These are phyloP conservation scores for Galagoides demidoff DNA, from an alignment of 2,797 vertebrate genomes.

Conservation along the genomic window DNA sequence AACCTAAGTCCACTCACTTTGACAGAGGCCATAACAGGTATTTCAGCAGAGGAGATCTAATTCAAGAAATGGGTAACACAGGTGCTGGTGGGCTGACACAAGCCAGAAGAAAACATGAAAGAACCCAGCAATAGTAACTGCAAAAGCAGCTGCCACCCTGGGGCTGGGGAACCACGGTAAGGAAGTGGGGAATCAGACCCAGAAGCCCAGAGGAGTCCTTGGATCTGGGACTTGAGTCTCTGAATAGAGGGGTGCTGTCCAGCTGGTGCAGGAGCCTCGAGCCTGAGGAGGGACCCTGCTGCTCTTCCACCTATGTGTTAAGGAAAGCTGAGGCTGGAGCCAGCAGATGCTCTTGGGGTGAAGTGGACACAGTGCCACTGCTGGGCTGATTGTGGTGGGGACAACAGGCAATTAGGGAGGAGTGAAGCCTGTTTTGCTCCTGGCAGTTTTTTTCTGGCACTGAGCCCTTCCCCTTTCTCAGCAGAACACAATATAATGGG, in stretches of 20 bases:
- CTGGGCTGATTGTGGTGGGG: rapidly evolving
- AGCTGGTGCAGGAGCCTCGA: background rate
- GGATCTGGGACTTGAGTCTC: background rate
- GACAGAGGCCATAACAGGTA: no score
- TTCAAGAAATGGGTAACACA: background rate
- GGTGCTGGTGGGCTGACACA: background rate
- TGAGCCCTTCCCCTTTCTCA: background rate
- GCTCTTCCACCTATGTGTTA: background rate
- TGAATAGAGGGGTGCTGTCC: no score
- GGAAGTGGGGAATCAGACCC: rapidly evolving
- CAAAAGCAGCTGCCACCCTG: background rate
- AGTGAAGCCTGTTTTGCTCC: background rate
- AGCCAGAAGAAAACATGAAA: background rate
- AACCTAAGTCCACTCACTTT: rapidly evolving
- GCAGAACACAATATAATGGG: background rate
- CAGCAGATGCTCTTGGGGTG: background rate
- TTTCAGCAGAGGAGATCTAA: background rate
- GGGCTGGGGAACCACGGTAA: background rate
- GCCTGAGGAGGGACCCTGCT: background rate
- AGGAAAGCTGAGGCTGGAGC: no score
- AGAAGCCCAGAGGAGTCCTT: background rate
- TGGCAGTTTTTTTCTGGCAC: background rate
- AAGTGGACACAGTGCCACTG: rapidly evolving
- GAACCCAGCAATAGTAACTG: rapidly evolving
- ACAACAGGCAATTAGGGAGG: background rate